Conservation (phyloP, 1,140 invertebrate species). For the Drosophila quadrilineata region DNA sequence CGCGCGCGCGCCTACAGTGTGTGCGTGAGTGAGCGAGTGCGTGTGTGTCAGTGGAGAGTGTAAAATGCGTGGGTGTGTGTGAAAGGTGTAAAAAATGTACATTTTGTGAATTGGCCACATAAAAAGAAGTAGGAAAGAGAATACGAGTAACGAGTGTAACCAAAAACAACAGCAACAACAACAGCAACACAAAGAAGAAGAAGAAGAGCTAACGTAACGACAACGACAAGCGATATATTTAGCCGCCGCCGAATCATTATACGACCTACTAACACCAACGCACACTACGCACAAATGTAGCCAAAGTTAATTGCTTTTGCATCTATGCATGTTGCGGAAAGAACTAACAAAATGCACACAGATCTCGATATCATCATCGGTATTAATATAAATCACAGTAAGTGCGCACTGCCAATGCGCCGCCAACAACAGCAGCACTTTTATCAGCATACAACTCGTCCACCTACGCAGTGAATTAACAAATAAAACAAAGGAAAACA, state of each 20-base stretch:
- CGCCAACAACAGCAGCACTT: constrained; percentile 58
- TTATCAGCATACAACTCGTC: constrained; percentile 66
- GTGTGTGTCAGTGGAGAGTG: constrained; percentile 30
- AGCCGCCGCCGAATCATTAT: constrained; percentile 53
- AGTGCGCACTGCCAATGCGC: constrained; percentile 39
- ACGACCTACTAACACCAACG: constrained; percentile 50
- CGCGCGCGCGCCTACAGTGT: constrained; percentile 41
- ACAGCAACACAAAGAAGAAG: constrained; percentile 28
- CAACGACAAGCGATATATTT: constrained; percentile 66
- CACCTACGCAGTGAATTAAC: constrained; percentile 65
- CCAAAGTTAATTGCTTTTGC: constrained; percentile 32
- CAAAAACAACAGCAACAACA: constrained; percentile 38
- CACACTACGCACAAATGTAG: constrained; percentile 49
- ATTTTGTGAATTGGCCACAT: constrained; percentile 74
- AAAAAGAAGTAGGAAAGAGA: constrained; percentile 39
- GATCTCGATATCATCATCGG: constrained; percentile 61
- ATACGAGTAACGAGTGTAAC: constrained; percentile 70
- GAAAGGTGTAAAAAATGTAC: constrained; percentile 75
- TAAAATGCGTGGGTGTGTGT: constrained; percentile 55
- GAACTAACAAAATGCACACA: constrained; percentile 65
- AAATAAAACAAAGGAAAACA: no score
- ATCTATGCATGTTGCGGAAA: constrained; percentile 5
- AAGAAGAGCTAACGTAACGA: constrained; percentile 30
- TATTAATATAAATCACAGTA: constrained; percentile 43
- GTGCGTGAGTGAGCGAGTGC: constrained; percentile 47